phyloP scores from a whole-genome alignment of 2,113 vertebrate genomes.

The Chloroceryle aenea region DNA sequence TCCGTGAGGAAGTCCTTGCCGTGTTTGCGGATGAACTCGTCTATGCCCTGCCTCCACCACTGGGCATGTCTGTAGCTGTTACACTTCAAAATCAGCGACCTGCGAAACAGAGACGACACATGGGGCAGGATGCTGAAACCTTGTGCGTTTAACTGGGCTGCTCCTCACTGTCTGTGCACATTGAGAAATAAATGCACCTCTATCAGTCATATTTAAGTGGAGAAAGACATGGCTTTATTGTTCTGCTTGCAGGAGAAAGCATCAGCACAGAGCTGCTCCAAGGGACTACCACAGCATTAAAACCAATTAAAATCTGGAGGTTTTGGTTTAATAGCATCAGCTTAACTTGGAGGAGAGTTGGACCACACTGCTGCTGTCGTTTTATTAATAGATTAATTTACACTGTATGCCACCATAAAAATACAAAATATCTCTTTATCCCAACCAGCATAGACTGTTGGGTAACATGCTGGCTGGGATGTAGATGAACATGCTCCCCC shows the following conservation, averaged over 20 bases:
- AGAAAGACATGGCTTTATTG: neutral
- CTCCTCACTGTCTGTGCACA: fast-evolving
- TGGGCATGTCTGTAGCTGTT: slow-evolving; percentile 93
- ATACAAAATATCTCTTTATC: neutral
- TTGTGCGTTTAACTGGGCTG: neutral
- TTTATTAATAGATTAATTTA: neutral
- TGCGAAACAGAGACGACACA: slow-evolving; percentile 13
- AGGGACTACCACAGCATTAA: neutral
- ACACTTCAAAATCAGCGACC: slow-evolving; percentile 92
- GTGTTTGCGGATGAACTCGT: slow-evolving; percentile 86
- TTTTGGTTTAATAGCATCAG: neutral
- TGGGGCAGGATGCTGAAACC: neutral
- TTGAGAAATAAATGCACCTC: neutral
- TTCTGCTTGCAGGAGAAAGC: neutral
- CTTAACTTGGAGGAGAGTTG: neutral
- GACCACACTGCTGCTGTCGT: neutral
- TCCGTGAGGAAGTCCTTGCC: slow-evolving; percentile 87
- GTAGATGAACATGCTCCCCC: neutral
- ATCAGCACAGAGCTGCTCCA: neutral
- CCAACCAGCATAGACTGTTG: neutral
- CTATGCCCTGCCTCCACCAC: slow-evolving; percentile 95
- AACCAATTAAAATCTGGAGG: neutral
- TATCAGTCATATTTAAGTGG: neutral
- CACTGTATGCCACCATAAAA: neutral
- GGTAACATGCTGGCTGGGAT: neutral